These are phyloP conservation scores for Drosophila ezoana DNA, from an alignment of 2,888 invertebrate species.

Conservation along the genomic window DNA sequence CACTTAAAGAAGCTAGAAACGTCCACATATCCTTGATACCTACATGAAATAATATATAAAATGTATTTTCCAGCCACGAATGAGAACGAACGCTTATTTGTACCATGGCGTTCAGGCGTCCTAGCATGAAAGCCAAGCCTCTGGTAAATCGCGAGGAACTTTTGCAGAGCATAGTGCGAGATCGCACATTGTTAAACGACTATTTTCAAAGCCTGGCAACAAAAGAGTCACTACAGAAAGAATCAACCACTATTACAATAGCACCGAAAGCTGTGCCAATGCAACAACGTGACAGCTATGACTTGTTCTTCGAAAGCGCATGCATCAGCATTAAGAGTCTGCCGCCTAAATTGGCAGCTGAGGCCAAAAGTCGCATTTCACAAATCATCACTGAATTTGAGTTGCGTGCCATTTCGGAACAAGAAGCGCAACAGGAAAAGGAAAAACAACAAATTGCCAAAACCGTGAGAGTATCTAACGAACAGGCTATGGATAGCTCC, in stretches of 20 bases:
- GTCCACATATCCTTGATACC: too few relatives aligned
- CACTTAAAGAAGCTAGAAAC: not conserved
- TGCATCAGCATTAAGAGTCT: constrained; percentile 77
- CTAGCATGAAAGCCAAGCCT: constrained; percentile 25
- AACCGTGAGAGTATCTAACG: constrained; percentile 11
- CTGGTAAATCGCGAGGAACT: constrained; percentile 54
- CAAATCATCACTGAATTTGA: constrained; percentile 80
- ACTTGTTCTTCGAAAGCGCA: constrained; percentile 80
- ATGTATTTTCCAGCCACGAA: not conserved
- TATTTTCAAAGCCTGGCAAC: constrained; percentile 50
- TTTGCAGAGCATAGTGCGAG: constrained; percentile 55
- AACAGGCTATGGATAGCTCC: constrained; percentile 18
- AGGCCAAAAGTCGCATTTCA: constrained; percentile 77
- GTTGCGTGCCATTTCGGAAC: constrained; percentile 77
- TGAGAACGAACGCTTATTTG: not conserved
- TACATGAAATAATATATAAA: not conserved
- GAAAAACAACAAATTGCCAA: constrained; percentile 19
- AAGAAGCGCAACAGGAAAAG: constrained; percentile 53
- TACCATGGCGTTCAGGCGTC: constrained; percentile 34
- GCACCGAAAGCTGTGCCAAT: not conserved
- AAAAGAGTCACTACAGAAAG: constrained; percentile 4
- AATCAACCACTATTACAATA: not conserved
- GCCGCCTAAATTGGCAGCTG: constrained; percentile 79
- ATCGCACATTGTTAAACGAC: constrained; percentile 54
- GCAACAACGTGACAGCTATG: constrained; percentile 70